A percentile compares a stretch with the other conserved stretches of the same genome.
Conservation (phyloP, 2,888 invertebrate species). For the Heliothis peltigera region DNA sequence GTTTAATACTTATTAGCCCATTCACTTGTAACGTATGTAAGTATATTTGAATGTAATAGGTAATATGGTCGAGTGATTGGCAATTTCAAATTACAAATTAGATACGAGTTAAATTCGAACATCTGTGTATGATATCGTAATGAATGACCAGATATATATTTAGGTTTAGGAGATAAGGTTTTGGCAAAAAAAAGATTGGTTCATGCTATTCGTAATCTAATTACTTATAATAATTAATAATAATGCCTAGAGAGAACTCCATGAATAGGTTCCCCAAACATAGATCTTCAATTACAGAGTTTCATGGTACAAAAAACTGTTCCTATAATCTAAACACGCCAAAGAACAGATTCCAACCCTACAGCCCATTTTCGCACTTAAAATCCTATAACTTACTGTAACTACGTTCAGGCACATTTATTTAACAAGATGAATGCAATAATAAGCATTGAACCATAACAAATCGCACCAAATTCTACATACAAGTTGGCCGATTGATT, state of each 20-base stretch:
- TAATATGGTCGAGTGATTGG: constrained; percentile 23
- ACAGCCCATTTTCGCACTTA: constrained; percentile 17
- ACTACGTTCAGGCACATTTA: constrained; percentile 37
- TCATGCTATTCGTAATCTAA: too few species aligned
- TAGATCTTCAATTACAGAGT: not conserved
- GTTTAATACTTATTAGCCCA: constrained; percentile 33
- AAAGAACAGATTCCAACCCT: constrained; percentile 12
- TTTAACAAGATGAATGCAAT: constrained; percentile 47
- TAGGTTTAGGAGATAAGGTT: constrained; percentile 24
- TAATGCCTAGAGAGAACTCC: too few species aligned
- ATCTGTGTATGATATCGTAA: constrained; percentile 36
- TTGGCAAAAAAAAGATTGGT: constrained; percentile 10
- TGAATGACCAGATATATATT: constrained; percentile 29
- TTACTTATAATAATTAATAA: too few species aligned
- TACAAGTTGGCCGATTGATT: constrained; percentile 50
- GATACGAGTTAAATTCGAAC: constrained; percentile 19
- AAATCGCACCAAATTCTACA: constrained; percentile 43
- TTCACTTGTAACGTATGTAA: constrained; percentile 14
- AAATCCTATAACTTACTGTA: constrained; percentile 28
- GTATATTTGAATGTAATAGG: constrained; percentile 20
- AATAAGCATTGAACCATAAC: constrained; percentile 40
- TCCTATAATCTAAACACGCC: not conserved
- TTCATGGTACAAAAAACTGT: too few species aligned
- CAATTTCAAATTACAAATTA: constrained; percentile 34
- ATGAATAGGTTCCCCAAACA: constrained; percentile 17